These are phyloP conservation scores for Drosophila recens DNA, from an alignment of 2,888 invertebrate species.

Conservation along the genomic window DNA sequence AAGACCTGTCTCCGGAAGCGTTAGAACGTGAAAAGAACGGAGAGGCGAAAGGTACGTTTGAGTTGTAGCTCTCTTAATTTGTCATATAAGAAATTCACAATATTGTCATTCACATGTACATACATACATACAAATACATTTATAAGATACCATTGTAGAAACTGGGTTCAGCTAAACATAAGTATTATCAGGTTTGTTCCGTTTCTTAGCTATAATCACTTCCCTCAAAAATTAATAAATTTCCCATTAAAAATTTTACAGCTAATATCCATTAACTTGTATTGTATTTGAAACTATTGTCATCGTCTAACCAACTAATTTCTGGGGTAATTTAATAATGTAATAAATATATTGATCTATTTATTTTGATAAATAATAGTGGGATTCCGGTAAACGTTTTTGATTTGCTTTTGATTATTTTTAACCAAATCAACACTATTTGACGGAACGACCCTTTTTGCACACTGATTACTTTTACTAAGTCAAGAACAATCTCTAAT, in stretches of 20 bases:
- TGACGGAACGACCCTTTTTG: too few relatives aligned
- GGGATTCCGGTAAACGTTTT: too few relatives aligned
- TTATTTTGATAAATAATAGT: background rate
- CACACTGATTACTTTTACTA: too few relatives aligned
- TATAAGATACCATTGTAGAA: constrained; percentile 5
- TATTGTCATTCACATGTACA: constrained; percentile 32
- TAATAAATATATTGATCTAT: background rate
- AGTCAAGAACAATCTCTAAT: too few relatives aligned
- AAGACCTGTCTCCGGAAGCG: constrained; percentile 89
- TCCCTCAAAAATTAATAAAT: background rate
- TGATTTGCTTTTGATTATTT: too few relatives aligned
- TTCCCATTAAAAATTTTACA: background rate
- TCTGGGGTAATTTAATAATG: background rate
- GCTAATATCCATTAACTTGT: background rate
- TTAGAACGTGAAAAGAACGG: constrained; percentile 88
- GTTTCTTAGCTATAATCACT: background rate
- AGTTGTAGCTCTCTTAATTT: constrained; percentile 34
- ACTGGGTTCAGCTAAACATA: constrained; percentile 4
- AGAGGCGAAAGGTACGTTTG: constrained; percentile 87
- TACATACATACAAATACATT: constrained; percentile 14
- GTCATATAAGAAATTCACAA: constrained; percentile 11
- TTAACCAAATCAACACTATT: too few relatives aligned
- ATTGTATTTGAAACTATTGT: background rate
- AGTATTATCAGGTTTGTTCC: constrained; percentile 10
- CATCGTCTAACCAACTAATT: constrained; percentile 18